Evolutionary conservation across 2,888 invertebrate genomes (phyloP).

Genomic region (Busseola fusca): DNA sequence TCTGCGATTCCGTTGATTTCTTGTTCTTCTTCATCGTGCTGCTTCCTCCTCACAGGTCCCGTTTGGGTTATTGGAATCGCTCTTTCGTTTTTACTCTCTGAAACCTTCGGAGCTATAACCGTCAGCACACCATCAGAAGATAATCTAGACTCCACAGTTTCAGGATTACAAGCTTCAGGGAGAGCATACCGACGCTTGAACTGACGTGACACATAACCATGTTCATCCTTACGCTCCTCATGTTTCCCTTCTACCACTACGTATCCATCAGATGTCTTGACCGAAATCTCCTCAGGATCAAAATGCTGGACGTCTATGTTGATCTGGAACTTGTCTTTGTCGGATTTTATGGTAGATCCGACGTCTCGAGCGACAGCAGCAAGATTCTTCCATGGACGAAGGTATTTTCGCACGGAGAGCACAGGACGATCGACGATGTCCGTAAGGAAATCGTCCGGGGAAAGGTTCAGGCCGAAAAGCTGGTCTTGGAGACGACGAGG

Average conservation of each 20-base stretch:
- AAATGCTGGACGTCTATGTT: slow-evolving; percentile 94
- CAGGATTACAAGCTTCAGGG: slow-evolving; percentile 92
- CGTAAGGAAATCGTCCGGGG: slow-evolving; percentile 78
- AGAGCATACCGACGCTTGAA: slow-evolving; percentile 93
- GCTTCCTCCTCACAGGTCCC: slow-evolving; percentile 88
- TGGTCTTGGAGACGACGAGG: slow-evolving; percentile 79
- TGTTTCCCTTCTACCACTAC: slow-evolving; percentile 94
- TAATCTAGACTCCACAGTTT: slow-evolving; percentile 91
- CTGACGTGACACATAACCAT: slow-evolving; percentile 92
- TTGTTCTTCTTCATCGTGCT: slow-evolving; percentile 72
- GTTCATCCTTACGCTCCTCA: slow-evolving; percentile 93
- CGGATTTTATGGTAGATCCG: slow-evolving; percentile 87
- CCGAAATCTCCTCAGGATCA: slow-evolving; percentile 92
- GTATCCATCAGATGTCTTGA: slow-evolving; percentile 92
- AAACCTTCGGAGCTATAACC: slow-evolving; percentile 89
- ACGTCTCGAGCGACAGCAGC: slow-evolving; percentile 82
- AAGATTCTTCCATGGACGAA: slow-evolving; percentile 82
- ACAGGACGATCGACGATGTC: slow-evolving; percentile 78
- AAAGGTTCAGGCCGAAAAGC: slow-evolving; percentile 80
- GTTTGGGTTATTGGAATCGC: slow-evolving; percentile 90
- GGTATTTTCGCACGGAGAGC: slow-evolving; percentile 72
- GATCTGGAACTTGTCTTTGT: slow-evolving; percentile 90
- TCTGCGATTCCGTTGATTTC: slow-evolving; percentile 62
- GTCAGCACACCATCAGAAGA: slow-evolving; percentile 94
- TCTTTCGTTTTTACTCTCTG: slow-evolving; percentile 80